Evolutionary conservation across 2,888 invertebrate species (phyloP), one percentile per base, ranked within the genome.

Genomic region (Gari tellinella): DNA sequence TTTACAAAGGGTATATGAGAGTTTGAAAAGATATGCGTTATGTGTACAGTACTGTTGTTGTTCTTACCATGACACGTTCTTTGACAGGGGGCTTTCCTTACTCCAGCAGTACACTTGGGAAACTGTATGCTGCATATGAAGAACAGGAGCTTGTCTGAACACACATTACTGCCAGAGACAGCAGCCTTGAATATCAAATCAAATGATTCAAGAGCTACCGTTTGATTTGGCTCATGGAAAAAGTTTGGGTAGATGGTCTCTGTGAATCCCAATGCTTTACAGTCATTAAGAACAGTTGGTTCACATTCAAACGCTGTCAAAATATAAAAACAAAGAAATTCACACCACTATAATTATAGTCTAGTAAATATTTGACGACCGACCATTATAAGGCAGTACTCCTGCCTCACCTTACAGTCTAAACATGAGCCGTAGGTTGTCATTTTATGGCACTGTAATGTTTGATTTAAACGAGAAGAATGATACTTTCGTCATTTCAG

Each of bases 101-200:
- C 21, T 7, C 81, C 82, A 7, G 69, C 64, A 7, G 70, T 68
- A 55, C 88, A 88, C 31, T 76, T 62, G 2, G 86, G 86, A 58
- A 88, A 87, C 60, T 85, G 80, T 7, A 79, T 45, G 10, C 80
- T 67, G 57, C 87, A 87, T 43, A 81, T 65, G 60, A 85, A 86
- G 55, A 66, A 81, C 46, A 70, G 60, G n/a, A 75, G 64, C 49
- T 76, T 46, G 0, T 62, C 2, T 52, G 61, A 48, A 68, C 81
- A 65, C 80, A 84, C 4, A 23, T 31, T 2, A 51, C 19, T 10
- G n/a, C 37, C 38, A 74, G 58, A 12, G 1, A 56, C 19, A 1
- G 49, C 21, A 2, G 43, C 40, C 52, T 53, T 14, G 19, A 79
- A 74, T 53, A 72, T 78, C 12, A 15, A 43, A 4, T 69, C 37